These are phyloP conservation scores for Drosophila koepferae DNA, from an alignment of 2,888 invertebrate species.

Conservation along the genomic window DNA sequence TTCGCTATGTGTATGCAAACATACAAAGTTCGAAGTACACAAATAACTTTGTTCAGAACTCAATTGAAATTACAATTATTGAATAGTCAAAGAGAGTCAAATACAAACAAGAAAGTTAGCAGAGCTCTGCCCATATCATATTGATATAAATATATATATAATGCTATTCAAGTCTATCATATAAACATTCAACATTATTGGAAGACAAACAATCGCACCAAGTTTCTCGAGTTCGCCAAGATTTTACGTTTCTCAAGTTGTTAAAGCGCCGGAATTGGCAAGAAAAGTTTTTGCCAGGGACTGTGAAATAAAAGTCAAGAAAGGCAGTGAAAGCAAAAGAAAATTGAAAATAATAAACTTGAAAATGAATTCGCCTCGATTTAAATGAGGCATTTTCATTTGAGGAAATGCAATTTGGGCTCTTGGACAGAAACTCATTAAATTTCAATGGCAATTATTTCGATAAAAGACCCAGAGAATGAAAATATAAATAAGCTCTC, in stretches of 20 bases:
- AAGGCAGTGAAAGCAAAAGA: background rate
- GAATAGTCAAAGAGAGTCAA: background rate
- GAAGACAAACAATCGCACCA: background rate
- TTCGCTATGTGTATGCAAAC: too few species aligned
- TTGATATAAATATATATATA: background rate
- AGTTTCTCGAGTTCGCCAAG: background rate
- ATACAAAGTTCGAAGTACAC: background rate
- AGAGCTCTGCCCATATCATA: background rate
- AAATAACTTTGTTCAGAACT: background rate
- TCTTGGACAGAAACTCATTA: constrained; percentile 48
- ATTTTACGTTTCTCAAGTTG: constrained; percentile 3
- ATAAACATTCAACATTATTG: background rate
- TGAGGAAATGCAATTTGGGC: constrained; percentile 39
- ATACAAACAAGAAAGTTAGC: background rate
- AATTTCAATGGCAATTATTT: constrained; percentile 39
- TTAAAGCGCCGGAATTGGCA: background rate
- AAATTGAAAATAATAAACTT: background rate
- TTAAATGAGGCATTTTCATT: constrained; percentile 17
- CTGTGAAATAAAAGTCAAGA: background rate
- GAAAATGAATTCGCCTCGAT: background rate
- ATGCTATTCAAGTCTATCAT: background rate
- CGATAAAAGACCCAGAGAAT: background rate
- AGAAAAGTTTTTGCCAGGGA: background rate
- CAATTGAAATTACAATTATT: background rate
- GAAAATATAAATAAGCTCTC: constrained; percentile 8